Percentiles rank a stretch among this genome's conserved stretches.
These are phyloP conservation scores for Seira musarum DNA, from an alignment of 2,888 invertebrate species.

Conservation along the genomic window DNA sequence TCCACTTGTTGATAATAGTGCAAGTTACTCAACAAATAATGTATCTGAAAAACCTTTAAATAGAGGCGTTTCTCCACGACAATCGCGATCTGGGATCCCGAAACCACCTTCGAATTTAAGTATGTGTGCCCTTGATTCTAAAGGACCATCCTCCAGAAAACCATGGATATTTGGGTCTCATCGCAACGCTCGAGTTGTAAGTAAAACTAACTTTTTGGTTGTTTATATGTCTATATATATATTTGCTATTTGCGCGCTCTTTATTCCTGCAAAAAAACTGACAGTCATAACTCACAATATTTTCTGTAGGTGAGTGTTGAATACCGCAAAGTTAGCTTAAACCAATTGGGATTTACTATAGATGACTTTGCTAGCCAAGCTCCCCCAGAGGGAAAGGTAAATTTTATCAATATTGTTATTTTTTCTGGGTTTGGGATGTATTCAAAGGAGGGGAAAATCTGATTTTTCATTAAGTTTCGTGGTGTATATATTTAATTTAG, in stretches of 20 bases:
- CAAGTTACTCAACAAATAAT: conserved; percentile 16
- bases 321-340: conserved; percentile 73
- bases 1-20: conserved; percentile 1
- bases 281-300: too few relatives aligned
- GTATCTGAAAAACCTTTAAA: conserved; percentile 20
- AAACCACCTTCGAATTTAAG: conserved; percentile 31
- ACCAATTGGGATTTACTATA: conserved; percentile 76
- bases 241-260: too few relatives aligned
- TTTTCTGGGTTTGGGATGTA: too few relatives aligned
- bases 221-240: too few relatives aligned
- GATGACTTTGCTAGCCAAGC: conserved; percentile 72
- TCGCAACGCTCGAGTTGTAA: conserved; percentile 75
- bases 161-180: conserved; percentile 76
- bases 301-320: conserved; percentile 73
- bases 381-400: conserved; percentile 56
- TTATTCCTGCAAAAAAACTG: too few relatives aligned
- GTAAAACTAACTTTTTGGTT: conserved; percentile 61
- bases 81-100: conserved; percentile 31
- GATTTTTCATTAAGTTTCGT: background rate
- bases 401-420: too few relatives aligned
- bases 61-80: conserved; percentile 33
- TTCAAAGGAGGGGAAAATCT: too few relatives aligned
- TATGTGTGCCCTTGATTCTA: conserved; percentile 42
- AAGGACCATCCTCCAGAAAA: conserved; percentile 60
- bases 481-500: conserved; percentile 71